Percentiles rank a stretch among this genome's conserved stretches.
These are phyloP conservation scores for Sparidentex hasta DNA, from an alignment of 2,797 vertebrate species.

Conservation along the genomic window DNA sequence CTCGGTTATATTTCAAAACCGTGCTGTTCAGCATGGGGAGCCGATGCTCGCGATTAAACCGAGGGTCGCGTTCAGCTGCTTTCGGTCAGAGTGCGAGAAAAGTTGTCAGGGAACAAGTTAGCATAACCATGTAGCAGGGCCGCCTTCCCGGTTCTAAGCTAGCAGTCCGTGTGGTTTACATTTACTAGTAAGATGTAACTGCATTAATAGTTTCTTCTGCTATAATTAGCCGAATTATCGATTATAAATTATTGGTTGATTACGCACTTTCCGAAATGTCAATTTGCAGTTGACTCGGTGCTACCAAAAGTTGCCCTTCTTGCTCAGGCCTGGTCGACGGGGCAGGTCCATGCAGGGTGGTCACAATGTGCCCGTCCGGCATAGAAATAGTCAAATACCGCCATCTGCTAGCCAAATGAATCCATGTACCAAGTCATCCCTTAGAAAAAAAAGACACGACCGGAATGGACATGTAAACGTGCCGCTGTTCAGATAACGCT, in stretches of 20 bases:
- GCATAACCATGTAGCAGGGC: constrained; percentile 4
- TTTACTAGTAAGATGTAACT: background rate
- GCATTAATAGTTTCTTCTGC: background rate
- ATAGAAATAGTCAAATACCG: constrained; percentile 6
- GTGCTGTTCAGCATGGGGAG: background rate
- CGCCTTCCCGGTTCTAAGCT: background rate
- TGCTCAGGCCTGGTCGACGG: constrained; percentile 61
- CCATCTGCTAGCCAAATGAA: rapidly evolving
- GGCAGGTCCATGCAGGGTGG: constrained; percentile 45
- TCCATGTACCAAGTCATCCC: rapidly evolving
- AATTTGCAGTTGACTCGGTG: background rate
- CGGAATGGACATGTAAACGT: rapidly evolving
- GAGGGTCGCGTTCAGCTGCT: background rate
- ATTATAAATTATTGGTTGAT: background rate
- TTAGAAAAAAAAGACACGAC: background rate
- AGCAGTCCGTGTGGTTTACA: background rate
- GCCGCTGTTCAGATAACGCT: background rate
- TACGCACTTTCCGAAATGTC: rapidly evolving
- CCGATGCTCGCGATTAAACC: background rate
- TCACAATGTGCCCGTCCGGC: constrained; percentile 63
- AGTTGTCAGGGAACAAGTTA: constrained; percentile 45
- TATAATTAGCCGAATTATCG: no score
- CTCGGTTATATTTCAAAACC: background rate
- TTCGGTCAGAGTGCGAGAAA: background rate
- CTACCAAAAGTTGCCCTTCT: constrained; percentile 55